Evolutionary conservation across 2,113 vertebrate genomes (phyloP), one percentile per base, ranked within the genome.

Genomic region (Phasianus colchicus): DNA sequence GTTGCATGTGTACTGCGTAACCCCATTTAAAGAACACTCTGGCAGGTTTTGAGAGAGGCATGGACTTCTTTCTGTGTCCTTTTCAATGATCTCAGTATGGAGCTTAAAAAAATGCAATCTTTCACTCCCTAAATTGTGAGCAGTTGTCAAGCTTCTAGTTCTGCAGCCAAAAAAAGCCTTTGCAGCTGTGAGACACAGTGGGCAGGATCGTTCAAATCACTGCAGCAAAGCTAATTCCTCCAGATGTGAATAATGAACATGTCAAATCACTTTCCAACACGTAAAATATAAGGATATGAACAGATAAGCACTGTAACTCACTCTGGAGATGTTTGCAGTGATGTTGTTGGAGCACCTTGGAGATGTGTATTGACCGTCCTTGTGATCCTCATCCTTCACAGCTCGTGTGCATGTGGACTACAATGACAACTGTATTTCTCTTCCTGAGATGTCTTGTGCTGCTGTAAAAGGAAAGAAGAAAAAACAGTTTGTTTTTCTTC

Each of bases 121-220:
- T 25, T 8, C 13, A 4, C 20, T 89, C 30, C 15, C 27, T 54
- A 27, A 83, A 30, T 40, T 48, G 42, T 81, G 81, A 94, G 45
- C 30, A 48, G 38, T 61, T 34, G 16, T 63, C 42, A 58, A 40
- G 45, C 50, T 70, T 84, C 63, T 73, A 74, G 42, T 77, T 89
- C 70, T 77, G 42, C 60, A 73, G 76, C 80, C 83, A 50, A 69
- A 74, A 76, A 76, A 76, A 80, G 4, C n/a, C 60, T 89, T 66
- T 77, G 45, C 30, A 64, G 27, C 64, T 69, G 67, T 55, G 76
- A 69, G 89, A 52, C 61, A 48, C 40, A 7, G 90, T 63, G 61
- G 65, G 65, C 81, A 92, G 81, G 67, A 32, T 52, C 22, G 48
- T 42, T 65, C 30, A 34, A 63, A 40, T 74, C 50, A 12, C 64